phyloP scores from a whole-genome alignment of 2,797 vertebrate species.

The Coreius guichenoti region DNA sequence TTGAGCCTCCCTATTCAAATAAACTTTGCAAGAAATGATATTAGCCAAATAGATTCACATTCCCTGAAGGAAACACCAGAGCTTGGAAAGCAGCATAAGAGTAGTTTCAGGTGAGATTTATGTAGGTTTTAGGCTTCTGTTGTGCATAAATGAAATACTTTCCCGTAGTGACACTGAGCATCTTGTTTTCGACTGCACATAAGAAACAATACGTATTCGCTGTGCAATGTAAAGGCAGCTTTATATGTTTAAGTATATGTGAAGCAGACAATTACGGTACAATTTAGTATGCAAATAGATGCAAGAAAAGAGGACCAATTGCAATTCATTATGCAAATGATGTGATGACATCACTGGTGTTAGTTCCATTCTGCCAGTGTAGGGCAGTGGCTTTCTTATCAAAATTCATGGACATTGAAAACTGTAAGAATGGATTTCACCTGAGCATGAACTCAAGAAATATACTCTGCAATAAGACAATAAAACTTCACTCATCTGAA shows the following conservation, averaged over 20 bases:
- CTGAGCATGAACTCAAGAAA: no score
- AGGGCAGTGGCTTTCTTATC: background rate
- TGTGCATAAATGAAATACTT: background rate
- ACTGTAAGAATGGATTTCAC: no score
- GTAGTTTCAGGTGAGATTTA: conserved; percentile 1
- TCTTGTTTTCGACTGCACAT: background rate
- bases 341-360: background rate
- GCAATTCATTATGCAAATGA: background rate
- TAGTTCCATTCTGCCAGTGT: background rate
- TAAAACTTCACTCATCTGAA: no score
- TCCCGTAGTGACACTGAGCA: background rate
- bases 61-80: background rate
- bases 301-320: background rate
- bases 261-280: background rate
- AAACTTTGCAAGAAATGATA: background rate
- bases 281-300: background rate
- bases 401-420: no score
- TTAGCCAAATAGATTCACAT: conserved; percentile 18
- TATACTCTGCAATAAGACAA: no score
- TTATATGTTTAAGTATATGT: background rate
- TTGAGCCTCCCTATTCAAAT: conserved; percentile 24
- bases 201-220: background rate
- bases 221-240: background rate
- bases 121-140: background rate
- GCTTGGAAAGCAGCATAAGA: background rate